Evolutionary conservation across 2,113 vertebrate genomes (phyloP).

Genomic region (Eira barbara): DNA sequence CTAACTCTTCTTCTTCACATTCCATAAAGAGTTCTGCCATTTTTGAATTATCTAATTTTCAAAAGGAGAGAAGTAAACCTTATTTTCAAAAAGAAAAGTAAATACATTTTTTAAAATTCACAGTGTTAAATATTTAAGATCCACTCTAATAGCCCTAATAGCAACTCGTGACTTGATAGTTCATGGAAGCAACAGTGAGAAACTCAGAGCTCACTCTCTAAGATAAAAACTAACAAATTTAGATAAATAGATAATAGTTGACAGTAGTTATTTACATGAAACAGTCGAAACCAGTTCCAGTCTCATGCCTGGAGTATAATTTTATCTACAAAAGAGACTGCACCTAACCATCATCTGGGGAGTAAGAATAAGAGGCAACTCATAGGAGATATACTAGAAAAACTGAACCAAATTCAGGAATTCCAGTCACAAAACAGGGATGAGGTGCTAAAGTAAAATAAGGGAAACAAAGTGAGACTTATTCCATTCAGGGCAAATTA

Average conservation of each 20-base stretch:
- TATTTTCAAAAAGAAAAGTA: constrained; percentile 34
- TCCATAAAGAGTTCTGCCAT: constrained; percentile 99
- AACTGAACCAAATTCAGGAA: constrained; percentile 31
- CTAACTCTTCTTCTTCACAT: constrained; percentile 98
- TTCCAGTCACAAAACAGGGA: background rate
- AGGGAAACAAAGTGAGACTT: background rate
- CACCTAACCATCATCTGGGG: background rate
- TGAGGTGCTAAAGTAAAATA: background rate
- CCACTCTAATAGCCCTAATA: constrained; percentile 24
- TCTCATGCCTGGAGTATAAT: background rate
- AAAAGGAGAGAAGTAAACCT: constrained; percentile 22
- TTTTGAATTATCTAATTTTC: constrained; percentile 69
- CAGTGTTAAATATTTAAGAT: background rate
- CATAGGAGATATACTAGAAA: background rate
- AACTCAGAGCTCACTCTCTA: constrained; percentile 15
- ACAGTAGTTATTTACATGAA: background rate
- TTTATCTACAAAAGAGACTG: background rate
- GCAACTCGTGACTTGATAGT: constrained; percentile 25
- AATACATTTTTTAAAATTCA: background rate
- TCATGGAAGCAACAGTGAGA: background rate
- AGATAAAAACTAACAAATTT: background rate
- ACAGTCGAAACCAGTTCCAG: background rate
- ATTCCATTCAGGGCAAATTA: background rate
- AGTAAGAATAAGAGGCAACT: background rate
- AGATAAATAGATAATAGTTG: background rate